Evolutionary conservation across 2,797 vertebrate species (phyloP), one percentile per base, ranked within the genome.

Genomic region (Geotrypetes seraphini): DNA sequence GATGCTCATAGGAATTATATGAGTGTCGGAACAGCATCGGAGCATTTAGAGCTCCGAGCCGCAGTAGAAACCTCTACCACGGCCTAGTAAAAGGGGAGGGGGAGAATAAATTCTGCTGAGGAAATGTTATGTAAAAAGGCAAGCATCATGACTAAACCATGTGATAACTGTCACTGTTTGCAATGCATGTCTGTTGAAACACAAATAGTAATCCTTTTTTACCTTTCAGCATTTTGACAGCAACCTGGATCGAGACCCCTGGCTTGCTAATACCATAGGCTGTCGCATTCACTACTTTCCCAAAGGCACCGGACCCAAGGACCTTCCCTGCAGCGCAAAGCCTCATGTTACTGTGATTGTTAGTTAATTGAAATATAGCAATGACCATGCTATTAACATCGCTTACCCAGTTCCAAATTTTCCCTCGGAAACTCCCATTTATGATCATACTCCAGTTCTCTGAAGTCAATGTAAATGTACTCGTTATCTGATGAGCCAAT

Each of bases 171-270:
- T 10, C n/a, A 30, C n/a, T 22, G 5, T 22, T 20, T 9, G 4
- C 16, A n/a, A 14, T 15, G 5, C 30, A 31, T 21, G 11, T 8
- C 8, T 22, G 12, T 22, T 5, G 22, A 22, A 16, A 11, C 25
- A 13, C 6, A n/a, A 22, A n/a, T n/a, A n/a, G n/a, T n/a, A n/a
- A n/a, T n/a, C n/a, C n/a, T 5, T 6, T 23, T 71, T 32, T 73
- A 99, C 95, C 93, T 91, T 97, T 97, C 6, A 98, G 74, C 95
- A 99, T 99, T 79, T 99, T 99, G 28, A 99, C 92, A 1, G 96
- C 96, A 1, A 97, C 96, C 59, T 96, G 89, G 65, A 87, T 73
- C 0, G 87, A 89, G 28, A 85, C 81, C 38, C 81, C 92, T 0
- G 85, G 77, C 24, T 73, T 83, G 56, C 57, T 78, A 53, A 99